Evolutionary conservation across 2,888 invertebrate genomes (phyloP), one percentile per base, ranked within the genome.

Genomic region (Pediacus dermestoides): DNA sequence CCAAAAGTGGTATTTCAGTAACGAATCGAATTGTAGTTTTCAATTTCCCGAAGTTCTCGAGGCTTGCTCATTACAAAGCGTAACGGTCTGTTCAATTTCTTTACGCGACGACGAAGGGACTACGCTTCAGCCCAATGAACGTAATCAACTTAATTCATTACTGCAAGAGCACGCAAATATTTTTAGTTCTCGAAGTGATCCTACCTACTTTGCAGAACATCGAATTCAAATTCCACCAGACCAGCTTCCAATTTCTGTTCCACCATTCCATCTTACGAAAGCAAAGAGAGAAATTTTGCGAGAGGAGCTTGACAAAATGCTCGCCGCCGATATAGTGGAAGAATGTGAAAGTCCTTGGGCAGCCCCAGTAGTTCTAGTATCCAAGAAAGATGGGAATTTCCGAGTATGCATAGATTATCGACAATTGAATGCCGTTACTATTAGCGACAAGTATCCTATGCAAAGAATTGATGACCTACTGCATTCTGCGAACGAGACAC

Each of bases 321-420:
- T 39, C 22, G 12, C 30, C 9, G 21, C 16, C 2, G 16, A 15
- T 6, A 26, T 36, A 2, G 32, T 40, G n/a, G 36, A 40, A 22
- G 36, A 40, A 14, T 25, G 16, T 21, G 13, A 32, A 12, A 27
- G 23, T 13, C 32, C 38, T 18, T 42, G 42, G 42, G 33, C 34
- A 1, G 21, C 34, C 2, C 48, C 46, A 2, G 46, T 46, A 1
- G 50, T 50, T 11, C 16, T 48, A 21, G 38, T 48, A 7, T 42
- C 45, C 2, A 50, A 46, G 21, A 21, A 33, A 9, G 40, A 42
- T 16, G 42, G 42, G 11, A 25, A 30, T 11, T n/a, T 14, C 4
- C 30, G 47, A n/a, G 9, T 48, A 9, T 48, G 50, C 28, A 27
- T 48, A n/a, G 50, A 50, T 16, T 52, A 44, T 27, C 33, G 41